Percentiles rank a stretch among this genome's conserved stretches.
phyloP scores from a whole-genome alignment of 92 coral and sea anemone species.

The Epizoanthus fatuus region DNA sequence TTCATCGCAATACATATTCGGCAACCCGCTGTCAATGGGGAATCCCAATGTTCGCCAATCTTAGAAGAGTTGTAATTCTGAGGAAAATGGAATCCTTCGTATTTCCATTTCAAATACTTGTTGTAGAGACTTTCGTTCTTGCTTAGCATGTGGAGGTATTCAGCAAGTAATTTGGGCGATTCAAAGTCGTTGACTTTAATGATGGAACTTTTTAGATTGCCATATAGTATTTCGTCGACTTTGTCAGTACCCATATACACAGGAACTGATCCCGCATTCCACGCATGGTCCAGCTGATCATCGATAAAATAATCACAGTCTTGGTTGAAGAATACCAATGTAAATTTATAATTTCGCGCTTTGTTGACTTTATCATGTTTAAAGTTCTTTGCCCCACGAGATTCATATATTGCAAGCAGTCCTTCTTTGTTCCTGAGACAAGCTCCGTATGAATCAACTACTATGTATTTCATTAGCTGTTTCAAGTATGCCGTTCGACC shows the following conservation, averaged over 20 bases:
- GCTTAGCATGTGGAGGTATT: conserved; percentile 53
- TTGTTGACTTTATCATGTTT: conserved; percentile 38
- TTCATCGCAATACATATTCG: conserved; percentile 8
- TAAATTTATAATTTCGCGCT: conserved; percentile 58
- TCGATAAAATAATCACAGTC: too few species aligned
- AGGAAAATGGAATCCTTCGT: conserved; percentile 53
- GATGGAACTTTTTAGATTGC: conserved; percentile 56
- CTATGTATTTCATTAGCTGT: conserved; percentile 57
- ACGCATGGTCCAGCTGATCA: conserved; percentile 52
- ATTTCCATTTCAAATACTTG: conserved; percentile 64
- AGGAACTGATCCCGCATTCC: conserved; percentile 51
- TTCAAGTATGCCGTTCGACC: conserved; percentile 63
- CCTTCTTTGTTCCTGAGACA: conserved; percentile 49
- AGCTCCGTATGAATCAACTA: conserved; percentile 60
- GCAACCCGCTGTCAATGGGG: conserved; percentile 29
- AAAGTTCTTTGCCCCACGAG: conserved; percentile 26
- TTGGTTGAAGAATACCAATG: conserved; percentile 45
- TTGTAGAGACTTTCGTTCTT: conserved; percentile 52
- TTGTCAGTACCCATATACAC: conserved; percentile 28
- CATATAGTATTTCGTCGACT: conserved; percentile 57
- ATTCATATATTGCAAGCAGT: conserved; percentile 31
- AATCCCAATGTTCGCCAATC: conserved; percentile 44
- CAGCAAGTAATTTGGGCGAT: conserved; percentile 55
- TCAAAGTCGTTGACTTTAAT: conserved; percentile 68
- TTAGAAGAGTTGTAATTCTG: conserved; percentile 15